phyloP scores from a whole-genome alignment of 2,797 vertebrate species.

The Telmatherina bonti region DNA sequence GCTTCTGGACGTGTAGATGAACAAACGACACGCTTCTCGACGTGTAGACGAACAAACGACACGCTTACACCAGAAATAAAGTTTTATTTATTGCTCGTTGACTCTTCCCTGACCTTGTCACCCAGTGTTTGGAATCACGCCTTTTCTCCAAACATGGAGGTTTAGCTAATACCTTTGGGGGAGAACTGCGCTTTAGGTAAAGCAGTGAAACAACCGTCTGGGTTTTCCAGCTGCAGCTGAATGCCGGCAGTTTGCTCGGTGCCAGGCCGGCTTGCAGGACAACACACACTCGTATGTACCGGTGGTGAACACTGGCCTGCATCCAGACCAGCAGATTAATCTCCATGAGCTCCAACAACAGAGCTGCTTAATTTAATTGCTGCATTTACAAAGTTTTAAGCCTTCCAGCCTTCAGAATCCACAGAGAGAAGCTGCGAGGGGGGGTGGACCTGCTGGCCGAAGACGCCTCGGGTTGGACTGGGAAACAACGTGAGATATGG shows the following conservation, averaged over 20 bases:
- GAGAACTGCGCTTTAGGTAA: no score
- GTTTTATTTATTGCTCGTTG: no score
- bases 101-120: no score
- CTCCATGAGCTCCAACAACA: constrained; percentile 15
- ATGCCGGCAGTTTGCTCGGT: background rate
- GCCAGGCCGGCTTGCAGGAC: constrained; percentile 6
- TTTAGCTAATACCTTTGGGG: no score
- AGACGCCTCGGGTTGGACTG: no score
- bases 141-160: no score
- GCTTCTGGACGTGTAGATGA: no score
- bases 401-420: constrained; percentile 9
- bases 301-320: constrained; percentile 18
- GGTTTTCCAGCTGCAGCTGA: background rate
- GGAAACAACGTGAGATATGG: no score
- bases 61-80: no score
- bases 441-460: constrained; percentile 39
- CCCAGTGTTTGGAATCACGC: no score
- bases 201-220: background rate
- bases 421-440: constrained; percentile 1
- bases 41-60: no score
- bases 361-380: constrained; percentile 27
- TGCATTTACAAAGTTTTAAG: constrained; percentile 16
- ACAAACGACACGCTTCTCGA: no score
- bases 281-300: constrained; percentile 4
- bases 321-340: constrained; percentile 38